A percentile compares a stretch with the other conserved stretches of the same genome.
These are phyloP conservation scores for Philaenus spumarius DNA, from an alignment of 1,140 invertebrate genomes.

Conservation along the genomic window DNA sequence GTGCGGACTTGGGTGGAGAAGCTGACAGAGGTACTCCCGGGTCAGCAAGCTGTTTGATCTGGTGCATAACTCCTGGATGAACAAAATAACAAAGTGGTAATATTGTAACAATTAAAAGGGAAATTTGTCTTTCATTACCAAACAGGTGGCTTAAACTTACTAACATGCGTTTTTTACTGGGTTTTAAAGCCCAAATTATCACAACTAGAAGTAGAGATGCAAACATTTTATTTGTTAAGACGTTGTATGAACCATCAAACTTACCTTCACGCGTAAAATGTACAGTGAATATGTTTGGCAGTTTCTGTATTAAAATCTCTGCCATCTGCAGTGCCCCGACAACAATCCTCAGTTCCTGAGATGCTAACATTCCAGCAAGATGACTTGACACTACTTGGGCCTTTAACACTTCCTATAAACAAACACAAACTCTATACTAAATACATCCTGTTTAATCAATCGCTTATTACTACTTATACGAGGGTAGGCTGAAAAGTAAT, in stretches of 20 bases:
- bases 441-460: too few species aligned
- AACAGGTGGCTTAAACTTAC: too few species aligned
- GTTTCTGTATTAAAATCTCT: conserved; percentile 91
- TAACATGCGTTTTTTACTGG: too few species aligned
- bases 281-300: conserved; percentile 88
- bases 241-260: background rate
- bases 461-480: too few species aligned
- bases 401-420: conserved; percentile 68
- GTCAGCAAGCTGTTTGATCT: conserved; percentile 72
- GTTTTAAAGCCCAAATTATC: too few species aligned
- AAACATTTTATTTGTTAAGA: background rate
- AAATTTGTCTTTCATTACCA: too few species aligned
- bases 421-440: background rate
- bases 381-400: conserved; percentile 94
- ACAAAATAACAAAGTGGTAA: background rate
- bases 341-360: conserved; percentile 89
- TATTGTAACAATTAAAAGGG: too few species aligned
- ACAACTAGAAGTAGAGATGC: too few species aligned
- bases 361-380: conserved; percentile 96
- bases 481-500: too few species aligned
- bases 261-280: conserved; percentile 89
- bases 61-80: conserved; percentile 72
- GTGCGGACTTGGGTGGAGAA: conserved; percentile 51
- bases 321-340: conserved; percentile 96
- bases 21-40: conserved; percentile 53